Conservation (phyloP, 1,140 invertebrate genomes). For the Cotesia vestalis region DNA sequence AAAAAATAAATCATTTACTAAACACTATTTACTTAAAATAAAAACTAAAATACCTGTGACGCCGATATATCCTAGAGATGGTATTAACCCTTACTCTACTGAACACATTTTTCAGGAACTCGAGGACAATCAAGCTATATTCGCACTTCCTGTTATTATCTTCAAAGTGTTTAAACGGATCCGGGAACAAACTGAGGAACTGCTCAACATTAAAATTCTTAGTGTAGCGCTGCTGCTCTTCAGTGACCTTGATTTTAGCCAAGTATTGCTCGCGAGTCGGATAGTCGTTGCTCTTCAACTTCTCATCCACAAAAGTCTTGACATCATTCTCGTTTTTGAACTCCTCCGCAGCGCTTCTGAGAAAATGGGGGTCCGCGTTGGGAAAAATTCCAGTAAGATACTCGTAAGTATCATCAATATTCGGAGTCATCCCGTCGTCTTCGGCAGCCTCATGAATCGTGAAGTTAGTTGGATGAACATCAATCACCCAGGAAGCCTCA, state of each 20-base stretch:
- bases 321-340: conserved; percentile 45
- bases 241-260: conserved; percentile 51
- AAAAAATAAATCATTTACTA: too few relatives aligned
- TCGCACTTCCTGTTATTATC: conserved; percentile 57
- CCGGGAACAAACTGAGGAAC: conserved; percentile 68
- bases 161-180: conserved; percentile 66
- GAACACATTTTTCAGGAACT: conserved; percentile 57
- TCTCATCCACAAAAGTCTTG: conserved; percentile 55
- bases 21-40: too few relatives aligned
- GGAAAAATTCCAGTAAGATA: conserved; percentile 58
- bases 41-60: conserved; percentile 34
- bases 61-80: conserved; percentile 40
- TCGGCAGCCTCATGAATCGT: conserved; percentile 22
- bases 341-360: conserved; percentile 55
- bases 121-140: conserved; percentile 43
- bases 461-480: conserved; percentile 26
- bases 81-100: conserved; percentile 38
- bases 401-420: conserved; percentile 56
- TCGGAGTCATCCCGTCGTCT: conserved; percentile 5
- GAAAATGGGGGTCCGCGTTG: conserved; percentile 67
- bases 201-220: conserved; percentile 63
- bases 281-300: conserved; percentile 64
- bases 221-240: conserved; percentile 59
- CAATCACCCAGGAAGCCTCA: conserved; percentile 5
- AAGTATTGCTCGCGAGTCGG: conserved; percentile 67